Evolutionary conservation across 2,797 vertebrate species (phyloP).

Genomic region (Odontamblyopus rebecca): DNA sequence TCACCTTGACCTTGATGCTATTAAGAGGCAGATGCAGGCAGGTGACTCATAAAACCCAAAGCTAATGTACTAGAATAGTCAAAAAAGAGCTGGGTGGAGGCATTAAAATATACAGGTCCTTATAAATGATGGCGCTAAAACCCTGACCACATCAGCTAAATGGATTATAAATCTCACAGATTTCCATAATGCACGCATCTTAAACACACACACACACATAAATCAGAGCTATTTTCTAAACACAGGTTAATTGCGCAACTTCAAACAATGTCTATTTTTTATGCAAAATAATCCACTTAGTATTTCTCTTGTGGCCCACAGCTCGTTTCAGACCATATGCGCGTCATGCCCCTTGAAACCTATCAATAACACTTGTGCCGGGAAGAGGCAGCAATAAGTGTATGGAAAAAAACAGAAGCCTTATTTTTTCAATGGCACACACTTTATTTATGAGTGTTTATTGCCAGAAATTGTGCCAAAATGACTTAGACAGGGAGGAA

Average conservation of each 20-base stretch:
- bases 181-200: slow-evolving; percentile 99
- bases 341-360: slow-evolving; percentile 81
- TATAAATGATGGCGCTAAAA: slow-evolving; percentile 98
- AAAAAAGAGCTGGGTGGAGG: slow-evolving; percentile 83
- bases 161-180: slow-evolving; percentile 99
- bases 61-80: slow-evolving; percentile 87
- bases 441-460: slow-evolving; percentile 97
- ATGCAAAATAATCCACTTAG: slow-evolving; percentile 99
- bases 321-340: slow-evolving; percentile 80
- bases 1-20: slow-evolving; percentile 83
- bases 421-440: slow-evolving; percentile 86
- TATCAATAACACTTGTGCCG: slow-evolving; percentile 90
- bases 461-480: slow-evolving; percentile 99
- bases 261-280: slow-evolving; percentile 94
- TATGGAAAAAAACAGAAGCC: slow-evolving; percentile 83
- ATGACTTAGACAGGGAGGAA: slow-evolving; percentile 95
- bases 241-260: slow-evolving; percentile 97
- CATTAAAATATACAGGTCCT: slow-evolving; percentile 93
- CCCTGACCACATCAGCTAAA: slow-evolving; percentile 98
- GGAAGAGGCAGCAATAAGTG: slow-evolving; percentile 85
- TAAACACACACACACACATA: slow-evolving; percentile 90
- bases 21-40: slow-evolving; percentile 73
- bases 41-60: slow-evolving; percentile 89
- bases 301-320: slow-evolving; percentile 83
- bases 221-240: slow-evolving; percentile 99